Evolutionary conservation across 2,113 vertebrate genomes (phyloP).

Genomic region (Triplophysa rosa): DNA sequence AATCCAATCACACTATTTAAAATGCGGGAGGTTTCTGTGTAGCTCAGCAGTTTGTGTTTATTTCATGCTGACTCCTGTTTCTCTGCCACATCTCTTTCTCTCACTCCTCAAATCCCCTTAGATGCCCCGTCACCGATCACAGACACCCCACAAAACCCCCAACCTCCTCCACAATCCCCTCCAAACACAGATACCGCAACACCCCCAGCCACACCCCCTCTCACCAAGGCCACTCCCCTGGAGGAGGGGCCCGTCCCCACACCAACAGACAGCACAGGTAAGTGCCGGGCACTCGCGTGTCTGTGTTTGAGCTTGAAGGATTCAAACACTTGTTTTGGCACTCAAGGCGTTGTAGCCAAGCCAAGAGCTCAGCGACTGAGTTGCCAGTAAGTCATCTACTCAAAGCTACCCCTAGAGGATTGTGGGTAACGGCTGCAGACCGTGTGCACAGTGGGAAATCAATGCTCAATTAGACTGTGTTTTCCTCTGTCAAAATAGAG

Average conservation of each 20-base stretch:
- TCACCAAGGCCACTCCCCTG: slow-evolving; percentile 15
- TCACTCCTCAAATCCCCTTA: slow-evolving; percentile 23
- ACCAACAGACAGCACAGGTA: slow-evolving; percentile 59
- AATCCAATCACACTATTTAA: background rate
- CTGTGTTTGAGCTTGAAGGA: slow-evolving; percentile 5
- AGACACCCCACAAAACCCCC: background rate
- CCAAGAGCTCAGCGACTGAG: slow-evolving; percentile 19
- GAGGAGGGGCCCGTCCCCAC: slow-evolving; percentile 40
- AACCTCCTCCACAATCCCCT: background rate
- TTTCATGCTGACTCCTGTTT: slow-evolving; percentile 21
- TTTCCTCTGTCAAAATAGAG: slow-evolving; percentile 18
- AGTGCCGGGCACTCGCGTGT: slow-evolving; percentile 36
- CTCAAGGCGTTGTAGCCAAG: slow-evolving; percentile 24
- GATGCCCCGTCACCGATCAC: background rate
- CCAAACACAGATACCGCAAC: background rate
- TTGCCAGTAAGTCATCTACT: slow-evolving; percentile 40
- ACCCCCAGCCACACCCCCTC: slow-evolving; percentile 10
- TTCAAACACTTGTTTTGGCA: slow-evolving; percentile 26
- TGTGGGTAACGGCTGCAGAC: slow-evolving; percentile 35
- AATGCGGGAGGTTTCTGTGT: slow-evolving; percentile 9
- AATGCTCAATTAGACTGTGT: slow-evolving; percentile 33
- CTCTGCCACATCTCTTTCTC: slow-evolving; percentile 1
- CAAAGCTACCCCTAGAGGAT: slow-evolving; percentile 23
- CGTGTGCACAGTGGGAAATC: slow-evolving; percentile 32
- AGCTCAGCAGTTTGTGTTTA: slow-evolving; percentile 18